Evolutionary conservation across 2,797 vertebrate species (phyloP).

Genomic region (Geotrypetes seraphini): DNA sequence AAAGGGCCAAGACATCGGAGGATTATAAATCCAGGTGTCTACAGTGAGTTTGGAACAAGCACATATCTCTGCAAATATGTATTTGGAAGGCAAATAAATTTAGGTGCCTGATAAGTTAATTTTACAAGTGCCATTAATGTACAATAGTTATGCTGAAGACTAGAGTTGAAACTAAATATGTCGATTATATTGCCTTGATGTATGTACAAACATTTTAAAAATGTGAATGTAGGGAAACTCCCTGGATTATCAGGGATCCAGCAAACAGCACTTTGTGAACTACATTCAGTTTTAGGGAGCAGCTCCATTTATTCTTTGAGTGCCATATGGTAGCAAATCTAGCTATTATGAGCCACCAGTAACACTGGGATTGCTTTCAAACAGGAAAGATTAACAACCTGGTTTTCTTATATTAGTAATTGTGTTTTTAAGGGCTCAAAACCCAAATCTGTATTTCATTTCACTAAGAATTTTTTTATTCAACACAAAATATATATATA

Average conservation of each 20-base stretch:
- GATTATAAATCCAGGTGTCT: neutral
- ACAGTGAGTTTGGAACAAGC: neutral
- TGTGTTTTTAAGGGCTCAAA: conserved; percentile 16
- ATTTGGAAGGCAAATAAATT: conserved; percentile 20
- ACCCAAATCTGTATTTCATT: no score
- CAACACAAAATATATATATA: no score
- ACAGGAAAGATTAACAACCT: neutral
- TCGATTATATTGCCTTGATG: neutral
- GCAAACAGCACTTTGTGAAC: conserved; percentile 14
- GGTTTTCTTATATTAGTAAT: neutral
- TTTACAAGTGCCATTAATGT: conserved; percentile 54
- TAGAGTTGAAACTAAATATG: conserved; percentile 15
- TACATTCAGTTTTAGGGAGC: neutral
- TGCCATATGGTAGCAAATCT: rapidly evolving
- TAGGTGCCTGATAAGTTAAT: conserved; percentile 32
- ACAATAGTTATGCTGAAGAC: conserved; percentile 24
- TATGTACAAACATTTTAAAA: no score
- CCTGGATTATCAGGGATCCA: neutral
- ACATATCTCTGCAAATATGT: conserved; percentile 10
- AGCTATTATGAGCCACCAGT: neutral
- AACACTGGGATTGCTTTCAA: conserved; percentile 2
- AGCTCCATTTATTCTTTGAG: conserved; percentile 2
- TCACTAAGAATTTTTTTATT: no score
- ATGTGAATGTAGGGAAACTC: neutral
- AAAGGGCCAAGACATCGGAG: neutral